A percentile compares a stretch with the other conserved stretches of the same genome.
Conservation (phyloP, 2,888 invertebrate species). For the Plebejus anna region DNA sequence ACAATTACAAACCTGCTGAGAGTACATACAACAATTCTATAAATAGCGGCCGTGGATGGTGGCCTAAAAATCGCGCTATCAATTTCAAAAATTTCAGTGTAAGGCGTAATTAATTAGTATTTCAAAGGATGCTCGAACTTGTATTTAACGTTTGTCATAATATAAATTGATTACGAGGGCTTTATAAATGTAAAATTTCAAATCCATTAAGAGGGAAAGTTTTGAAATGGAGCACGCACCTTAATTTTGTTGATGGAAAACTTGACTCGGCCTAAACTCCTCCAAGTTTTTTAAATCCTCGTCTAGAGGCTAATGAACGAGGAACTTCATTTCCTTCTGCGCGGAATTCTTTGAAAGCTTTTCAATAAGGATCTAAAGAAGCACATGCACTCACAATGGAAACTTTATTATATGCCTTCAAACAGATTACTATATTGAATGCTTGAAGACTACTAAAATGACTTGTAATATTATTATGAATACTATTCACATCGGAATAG, state of each 20-base stretch:
- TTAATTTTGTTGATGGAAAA: conserved; percentile 76
- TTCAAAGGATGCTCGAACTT: conserved; percentile 37
- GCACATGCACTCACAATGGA: neutral
- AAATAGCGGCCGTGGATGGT: neutral
- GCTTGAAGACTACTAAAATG: neutral
- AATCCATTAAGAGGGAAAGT: conserved; percentile 72
- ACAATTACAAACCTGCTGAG: neutral
- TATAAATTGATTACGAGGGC: conserved; percentile 58
- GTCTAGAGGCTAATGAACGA: conserved; percentile 66
- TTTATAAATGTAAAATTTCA: conserved; percentile 69
- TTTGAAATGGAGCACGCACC: conserved; percentile 71
- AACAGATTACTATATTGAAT: neutral
- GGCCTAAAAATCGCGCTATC: neutral
- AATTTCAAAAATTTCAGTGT: neutral
- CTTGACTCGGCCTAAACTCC: conserved; percentile 66
- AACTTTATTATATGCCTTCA: neutral
- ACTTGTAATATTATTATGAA: no score
- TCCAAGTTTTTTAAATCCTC: conserved; percentile 52
- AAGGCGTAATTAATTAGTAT: conserved; percentile 38
- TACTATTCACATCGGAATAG: no score
- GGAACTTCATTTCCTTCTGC: conserved; percentile 60
- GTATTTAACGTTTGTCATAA: conserved; percentile 44
- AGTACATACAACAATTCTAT: neutral
- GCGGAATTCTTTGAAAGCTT: conserved; percentile 35
- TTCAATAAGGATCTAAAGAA: neutral